These are phyloP conservation scores for Rostratula benghalensis DNA, from an alignment of 2,113 vertebrate species.

Conservation along the genomic window DNA sequence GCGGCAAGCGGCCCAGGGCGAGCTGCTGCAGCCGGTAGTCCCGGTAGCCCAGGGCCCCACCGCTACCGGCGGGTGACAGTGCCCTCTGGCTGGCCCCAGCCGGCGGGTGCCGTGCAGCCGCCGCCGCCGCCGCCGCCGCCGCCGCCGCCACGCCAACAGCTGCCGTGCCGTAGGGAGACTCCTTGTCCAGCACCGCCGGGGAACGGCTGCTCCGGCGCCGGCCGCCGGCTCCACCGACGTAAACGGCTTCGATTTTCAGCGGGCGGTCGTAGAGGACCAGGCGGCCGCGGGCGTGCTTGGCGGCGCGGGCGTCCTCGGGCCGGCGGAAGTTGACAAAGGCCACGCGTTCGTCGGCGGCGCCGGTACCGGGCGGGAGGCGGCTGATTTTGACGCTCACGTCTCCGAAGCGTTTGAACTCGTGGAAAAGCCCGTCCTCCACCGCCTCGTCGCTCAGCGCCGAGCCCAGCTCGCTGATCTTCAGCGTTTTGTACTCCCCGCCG, in stretches of 20 bases:
- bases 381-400: conserved; percentile 97
- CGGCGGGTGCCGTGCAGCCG: conserved; percentile 79
- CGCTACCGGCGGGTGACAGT: conserved; percentile 79
- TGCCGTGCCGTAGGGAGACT: conserved; percentile 60
- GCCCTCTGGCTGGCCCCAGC: conserved; percentile 78
- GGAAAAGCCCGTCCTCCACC: conserved; percentile 95
- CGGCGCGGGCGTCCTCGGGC: conserved; percentile 91
- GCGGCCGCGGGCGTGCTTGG: conserved; percentile 90
- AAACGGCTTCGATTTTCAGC: conserved; percentile 92
- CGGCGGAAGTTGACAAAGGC: conserved; percentile 95
- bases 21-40: conserved; percentile 94
- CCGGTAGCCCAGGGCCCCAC: conserved; percentile 87
- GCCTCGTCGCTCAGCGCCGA: conserved; percentile 93
- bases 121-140: conserved; percentile 74
- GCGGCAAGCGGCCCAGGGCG: conserved; percentile 89
- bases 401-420: conserved; percentile 95
- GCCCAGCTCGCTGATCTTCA: conserved; percentile 95
- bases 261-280: conserved; percentile 93
- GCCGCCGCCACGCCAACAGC: conserved; percentile 70
- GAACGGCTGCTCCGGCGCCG: conserved; percentile 87
- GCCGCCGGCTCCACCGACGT: conserved; percentile 78
- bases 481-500: conserved; percentile 91
- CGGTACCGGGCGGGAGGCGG: conserved; percentile 76
- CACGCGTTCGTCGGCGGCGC: conserved; percentile 83
- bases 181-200: conserved; percentile 83